Conservation (phyloP, 92 coral and sea anemone genomes). For the Isaurus tuberculatus region DNA sequence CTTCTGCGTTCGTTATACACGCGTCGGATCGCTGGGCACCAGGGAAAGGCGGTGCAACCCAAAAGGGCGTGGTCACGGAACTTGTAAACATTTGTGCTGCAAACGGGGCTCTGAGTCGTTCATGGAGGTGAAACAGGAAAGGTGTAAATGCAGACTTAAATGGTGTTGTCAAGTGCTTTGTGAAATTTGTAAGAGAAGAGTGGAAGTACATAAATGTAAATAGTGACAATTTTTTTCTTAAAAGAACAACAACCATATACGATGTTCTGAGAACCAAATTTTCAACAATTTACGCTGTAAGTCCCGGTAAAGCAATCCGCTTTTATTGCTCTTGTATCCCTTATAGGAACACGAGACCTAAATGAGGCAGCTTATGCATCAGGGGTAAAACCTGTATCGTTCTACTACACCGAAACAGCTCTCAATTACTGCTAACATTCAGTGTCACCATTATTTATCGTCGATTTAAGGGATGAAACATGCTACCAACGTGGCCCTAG, state of each 20-base stretch:
- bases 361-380: too few species aligned
- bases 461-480: too few species aligned
- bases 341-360: too few species aligned
- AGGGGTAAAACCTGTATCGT: too few species aligned
- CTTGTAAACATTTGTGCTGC: constrained; percentile 88
- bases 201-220: constrained; percentile 62
- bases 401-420: too few species aligned
- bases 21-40: constrained; percentile 75
- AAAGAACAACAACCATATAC: background rate
- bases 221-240: background rate
- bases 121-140: constrained; percentile 42
- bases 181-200: constrained; percentile 51
- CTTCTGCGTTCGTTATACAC: constrained; percentile 57
- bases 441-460: too few species aligned
- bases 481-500: too few species aligned
- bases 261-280: too few species aligned
- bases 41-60: constrained; percentile 73
- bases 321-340: too few species aligned
- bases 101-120: constrained; percentile 69
- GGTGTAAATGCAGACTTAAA: constrained; percentile 64
- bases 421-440: too few species aligned
- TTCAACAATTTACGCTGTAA: too few species aligned
- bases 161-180: constrained; percentile 87
- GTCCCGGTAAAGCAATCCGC: too few species aligned
- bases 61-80: constrained; percentile 66